Evolutionary conservation across 2,113 vertebrate genomes (phyloP).

Genomic region (Colossoma macropomum): DNA sequence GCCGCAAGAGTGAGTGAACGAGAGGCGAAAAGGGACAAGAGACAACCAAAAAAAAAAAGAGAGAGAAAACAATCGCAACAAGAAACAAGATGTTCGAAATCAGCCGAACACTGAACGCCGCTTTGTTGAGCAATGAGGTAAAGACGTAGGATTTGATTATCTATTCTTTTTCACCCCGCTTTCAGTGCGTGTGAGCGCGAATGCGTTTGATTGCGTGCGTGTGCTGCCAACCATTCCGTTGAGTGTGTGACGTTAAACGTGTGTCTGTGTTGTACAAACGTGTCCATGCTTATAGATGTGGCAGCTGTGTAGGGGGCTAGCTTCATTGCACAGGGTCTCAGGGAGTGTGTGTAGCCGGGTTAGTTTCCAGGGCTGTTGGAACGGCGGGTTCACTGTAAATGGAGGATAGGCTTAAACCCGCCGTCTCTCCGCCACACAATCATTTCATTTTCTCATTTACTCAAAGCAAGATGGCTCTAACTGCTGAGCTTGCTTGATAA

Average conservation of each 20-base stretch:
- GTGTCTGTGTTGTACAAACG: slow-evolving; percentile 65
- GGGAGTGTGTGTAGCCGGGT: slow-evolving; percentile 52
- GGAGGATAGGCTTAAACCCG: slow-evolving; percentile 61
- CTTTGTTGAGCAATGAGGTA: slow-evolving; percentile 99
- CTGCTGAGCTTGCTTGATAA: slow-evolving; percentile 93
- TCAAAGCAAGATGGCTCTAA: slow-evolving; percentile 90
- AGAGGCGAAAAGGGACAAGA: slow-evolving; percentile 59
- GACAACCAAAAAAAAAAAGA: slow-evolving; percentile 62
- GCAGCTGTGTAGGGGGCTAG: slow-evolving; percentile 59
- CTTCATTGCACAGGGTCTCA: slow-evolving; percentile 62
- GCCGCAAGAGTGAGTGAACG: slow-evolving; percentile 33
- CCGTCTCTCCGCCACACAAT: slow-evolving; percentile 53
- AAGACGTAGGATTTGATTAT: slow-evolving; percentile 73
- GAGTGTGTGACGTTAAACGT: slow-evolving; percentile 59
- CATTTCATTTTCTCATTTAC: slow-evolving; percentile 68
- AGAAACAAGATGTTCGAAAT: slow-evolving; percentile 98
- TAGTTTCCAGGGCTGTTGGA: slow-evolving; percentile 54
- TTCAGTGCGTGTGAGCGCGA: slow-evolving; percentile 70
- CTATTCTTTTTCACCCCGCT: slow-evolving; percentile 65
- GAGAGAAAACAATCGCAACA: slow-evolving; percentile 48
- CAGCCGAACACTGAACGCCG: slow-evolving; percentile 99
- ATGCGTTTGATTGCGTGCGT: slow-evolving; percentile 64
- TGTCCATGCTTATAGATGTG: slow-evolving; percentile 63
- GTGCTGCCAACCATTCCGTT: slow-evolving; percentile 43
- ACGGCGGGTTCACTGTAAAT: slow-evolving; percentile 58